Evolutionary conservation across 2,888 invertebrate genomes (phyloP), one percentile per base, ranked within the genome.

Genomic region (Graphium colonna): DNA sequence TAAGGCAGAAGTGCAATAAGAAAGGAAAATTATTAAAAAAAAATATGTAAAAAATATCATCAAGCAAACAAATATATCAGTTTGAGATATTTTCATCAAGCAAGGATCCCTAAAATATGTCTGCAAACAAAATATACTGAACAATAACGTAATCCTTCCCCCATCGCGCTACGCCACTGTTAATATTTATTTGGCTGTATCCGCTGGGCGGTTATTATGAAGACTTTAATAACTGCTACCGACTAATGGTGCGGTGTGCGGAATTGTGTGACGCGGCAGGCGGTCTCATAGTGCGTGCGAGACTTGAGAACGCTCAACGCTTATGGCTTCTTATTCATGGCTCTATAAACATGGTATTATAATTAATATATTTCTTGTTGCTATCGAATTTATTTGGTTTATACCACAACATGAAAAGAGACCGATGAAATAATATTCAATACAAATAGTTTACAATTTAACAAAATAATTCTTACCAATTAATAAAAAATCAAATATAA

Each of bases 161-260:
- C 36, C 15, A 10, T n/a, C 15, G 42, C 28, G 8, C 15, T 15
- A 31, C 17, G 9, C n/a, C 28, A 39, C 39, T 41, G 45, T 40
- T 33, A 33, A 17, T 17, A 45, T 45, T 15, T 40, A 8, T 36
- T 42, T 51, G 45, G 39, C 39, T 18, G 21, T 28, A 13, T 33
- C 33, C 12, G n/a, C 12, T 26, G 16, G 33, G 40, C 18, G 39
- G 39, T 21, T 43, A 43, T 50, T 50, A 36, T 44, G 51, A 38
- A 44, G 28, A 51, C 28, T 43, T 51, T 51, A 51, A 51, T 44
- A 44, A 44, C 44, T 44, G 39, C 51, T 51, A 51, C n/a, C n/a
- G n/a, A n/a, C n/a, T n/a, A n/a, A n/a, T n/a, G n/a, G n/a, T n/a
- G n/a, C n/a, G 26, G 15, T 16, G 33, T n/a, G 13, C 17, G 33